These are phyloP conservation scores for Tipula unca DNA, from an alignment of 2,888 invertebrate genomes.

Conservation along the genomic window DNA sequence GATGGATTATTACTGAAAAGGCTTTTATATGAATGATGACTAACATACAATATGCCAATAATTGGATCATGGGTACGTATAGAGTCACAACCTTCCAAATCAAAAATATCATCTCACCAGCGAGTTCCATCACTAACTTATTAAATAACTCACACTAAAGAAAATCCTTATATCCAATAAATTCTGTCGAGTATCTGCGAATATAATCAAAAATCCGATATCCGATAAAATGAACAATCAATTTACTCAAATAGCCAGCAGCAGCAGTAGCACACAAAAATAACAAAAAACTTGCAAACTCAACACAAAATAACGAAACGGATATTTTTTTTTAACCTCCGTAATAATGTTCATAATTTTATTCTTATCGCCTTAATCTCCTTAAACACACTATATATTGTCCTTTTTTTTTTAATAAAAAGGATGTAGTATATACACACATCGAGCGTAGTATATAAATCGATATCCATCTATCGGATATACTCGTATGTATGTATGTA, in stretches of 20 bases:
- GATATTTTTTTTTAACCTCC: background rate
- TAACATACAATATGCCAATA: too few relatives aligned
- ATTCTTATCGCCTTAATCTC: background rate
- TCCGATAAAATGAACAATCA: background rate
- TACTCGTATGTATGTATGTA: too few relatives aligned
- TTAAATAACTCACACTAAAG: background rate
- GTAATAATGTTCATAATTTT: background rate
- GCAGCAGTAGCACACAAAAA: background rate
- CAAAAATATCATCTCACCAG: too few relatives aligned
- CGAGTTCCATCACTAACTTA: too few relatives aligned
- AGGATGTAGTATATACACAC: background rate
- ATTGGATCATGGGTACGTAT: too few relatives aligned
- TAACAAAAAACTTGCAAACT: background rate
- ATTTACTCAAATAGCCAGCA: background rate
- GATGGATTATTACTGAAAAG: too few relatives aligned
- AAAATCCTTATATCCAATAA: background rate
- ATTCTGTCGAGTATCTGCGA: background rate
- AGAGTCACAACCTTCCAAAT: too few relatives aligned
- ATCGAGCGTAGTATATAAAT: too few relatives aligned
- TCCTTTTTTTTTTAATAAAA: background rate
- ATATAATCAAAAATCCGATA: background rate
- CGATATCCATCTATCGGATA: background rate
- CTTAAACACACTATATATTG: background rate
- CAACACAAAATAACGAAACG: background rate
- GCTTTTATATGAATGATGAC: too few relatives aligned